phyloP scores from a whole-genome alignment of 2,888 invertebrate genomes.

The Caenorhabditis parvicauda region DNA sequence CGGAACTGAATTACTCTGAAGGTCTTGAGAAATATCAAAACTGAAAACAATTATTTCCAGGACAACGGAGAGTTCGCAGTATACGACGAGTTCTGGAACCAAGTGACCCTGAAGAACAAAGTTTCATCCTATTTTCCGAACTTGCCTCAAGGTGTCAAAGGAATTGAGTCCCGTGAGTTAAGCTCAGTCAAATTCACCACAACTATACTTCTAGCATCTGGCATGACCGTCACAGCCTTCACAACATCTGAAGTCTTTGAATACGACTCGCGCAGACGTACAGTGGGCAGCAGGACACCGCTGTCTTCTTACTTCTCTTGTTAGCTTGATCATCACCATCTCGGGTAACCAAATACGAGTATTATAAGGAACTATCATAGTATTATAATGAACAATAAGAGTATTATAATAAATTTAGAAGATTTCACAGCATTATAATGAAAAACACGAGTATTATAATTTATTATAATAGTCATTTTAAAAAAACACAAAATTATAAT shows the following conservation, averaged over 20 bases:
- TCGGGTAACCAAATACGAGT: too few relatives aligned
- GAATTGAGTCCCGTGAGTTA: constrained; percentile 32
- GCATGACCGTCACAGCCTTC: constrained; percentile 24
- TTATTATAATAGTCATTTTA: too few relatives aligned
- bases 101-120: constrained; percentile 45
- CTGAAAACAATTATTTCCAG: constrained; percentile 20
- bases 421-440: too few relatives aligned
- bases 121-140: constrained; percentile 52
- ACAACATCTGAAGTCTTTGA: constrained; percentile 31
- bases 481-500: too few relatives aligned
- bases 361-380: too few relatives aligned
- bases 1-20: too few relatives aligned
- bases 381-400: too few relatives aligned
- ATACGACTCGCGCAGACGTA: constrained; percentile 29
- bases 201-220: constrained; percentile 13
- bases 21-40: background rate
- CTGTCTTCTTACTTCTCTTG: constrained; percentile 23
- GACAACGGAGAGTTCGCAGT: constrained; percentile 48
- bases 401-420: too few relatives aligned
- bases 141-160: constrained; percentile 49
- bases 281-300: constrained; percentile 14
- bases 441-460: too few relatives aligned
- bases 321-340: too few relatives aligned
- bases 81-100: constrained; percentile 60
- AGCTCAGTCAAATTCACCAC: background rate